A percentile compares a stretch with the other conserved stretches of the same genome.
Conservation (phyloP, 2,797 vertebrate species). For the Cichlasoma orientale region DNA sequence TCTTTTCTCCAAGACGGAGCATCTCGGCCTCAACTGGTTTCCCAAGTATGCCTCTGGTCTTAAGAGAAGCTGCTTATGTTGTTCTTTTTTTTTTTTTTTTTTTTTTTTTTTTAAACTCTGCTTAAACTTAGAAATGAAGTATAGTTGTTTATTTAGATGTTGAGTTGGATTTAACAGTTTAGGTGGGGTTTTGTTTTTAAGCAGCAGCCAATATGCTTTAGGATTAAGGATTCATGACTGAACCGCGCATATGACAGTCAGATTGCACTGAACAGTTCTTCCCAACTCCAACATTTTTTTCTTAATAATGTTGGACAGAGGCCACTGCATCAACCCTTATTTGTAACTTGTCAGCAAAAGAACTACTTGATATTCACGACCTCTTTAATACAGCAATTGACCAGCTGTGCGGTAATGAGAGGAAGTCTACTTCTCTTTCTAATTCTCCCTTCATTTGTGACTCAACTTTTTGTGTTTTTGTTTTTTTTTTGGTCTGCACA, state of each 20-base stretch:
- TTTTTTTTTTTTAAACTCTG: background rate
- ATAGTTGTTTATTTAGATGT: background rate
- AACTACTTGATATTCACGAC: background rate
- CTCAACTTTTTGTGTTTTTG: background rate
- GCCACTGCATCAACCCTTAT: background rate
- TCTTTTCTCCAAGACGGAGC: slow-evolving; percentile 96
- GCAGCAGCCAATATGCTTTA: background rate
- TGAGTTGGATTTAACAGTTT: background rate
- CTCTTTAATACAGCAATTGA: background rate
- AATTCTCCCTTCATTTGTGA: background rate
- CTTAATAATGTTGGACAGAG: background rate
- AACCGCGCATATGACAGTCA: background rate
- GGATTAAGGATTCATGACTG: background rate
- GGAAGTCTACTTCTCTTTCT: background rate
- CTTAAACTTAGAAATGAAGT: background rate
- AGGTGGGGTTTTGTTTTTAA: background rate
- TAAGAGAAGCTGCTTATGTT: background rate
- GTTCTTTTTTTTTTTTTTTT: no score
- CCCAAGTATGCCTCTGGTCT: slow-evolving; percentile 89
- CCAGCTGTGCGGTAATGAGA: background rate
- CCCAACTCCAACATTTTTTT: background rate
- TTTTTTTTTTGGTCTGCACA: background rate
- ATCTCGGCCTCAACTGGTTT: slow-evolving; percentile 98
- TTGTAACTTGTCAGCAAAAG: background rate
- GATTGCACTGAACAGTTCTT: background rate